These are phyloP conservation scores for Erythrocebus patas DNA, from an alignment of 2,113 vertebrate species.

Conservation along the genomic window DNA sequence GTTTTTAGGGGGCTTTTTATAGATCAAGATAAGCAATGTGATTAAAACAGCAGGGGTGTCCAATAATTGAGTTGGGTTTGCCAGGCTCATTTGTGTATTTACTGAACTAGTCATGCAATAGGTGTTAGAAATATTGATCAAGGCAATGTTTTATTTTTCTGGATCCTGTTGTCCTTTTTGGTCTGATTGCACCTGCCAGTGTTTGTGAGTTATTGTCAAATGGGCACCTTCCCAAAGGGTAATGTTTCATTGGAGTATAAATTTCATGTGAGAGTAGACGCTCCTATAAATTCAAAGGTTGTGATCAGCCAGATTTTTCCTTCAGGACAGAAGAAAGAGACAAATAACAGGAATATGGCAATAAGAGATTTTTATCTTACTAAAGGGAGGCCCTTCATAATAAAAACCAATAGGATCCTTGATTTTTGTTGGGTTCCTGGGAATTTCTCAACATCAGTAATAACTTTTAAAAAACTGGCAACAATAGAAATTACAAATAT, in stretches of 20 bases:
- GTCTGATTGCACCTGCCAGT: constrained; percentile 27
- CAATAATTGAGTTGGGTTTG: constrained; percentile 32
- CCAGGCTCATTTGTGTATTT: constrained; percentile 49
- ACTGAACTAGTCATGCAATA: constrained; percentile 39
- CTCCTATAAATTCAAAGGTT: constrained; percentile 42
- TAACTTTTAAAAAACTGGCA: constrained; percentile 12
- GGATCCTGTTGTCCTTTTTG: not conserved
- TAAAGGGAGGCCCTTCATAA: not conserved
- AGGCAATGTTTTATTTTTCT: constrained; percentile 55
- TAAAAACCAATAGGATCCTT: not conserved
- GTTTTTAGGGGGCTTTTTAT: not conserved
- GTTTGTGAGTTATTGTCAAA: constrained; percentile 59
- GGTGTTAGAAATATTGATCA: constrained; percentile 58
- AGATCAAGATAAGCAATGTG: constrained; percentile 42
- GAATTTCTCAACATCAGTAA: not conserved
- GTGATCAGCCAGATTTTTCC: constrained; percentile 40
- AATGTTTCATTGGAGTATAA: constrained; percentile 50
- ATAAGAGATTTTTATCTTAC: constrained; percentile 7
- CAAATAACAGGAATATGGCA: not conserved
- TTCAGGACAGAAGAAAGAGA: constrained; percentile 40
- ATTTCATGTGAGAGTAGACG: constrained; percentile 25
- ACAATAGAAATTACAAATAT: not conserved
- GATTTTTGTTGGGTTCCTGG: not conserved
- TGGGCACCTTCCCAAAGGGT: constrained; percentile 48
- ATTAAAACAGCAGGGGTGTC: not conserved